phyloP scores from a whole-genome alignment of 2,113 vertebrate genomes.

The Machaerirhynchus nigripectus region DNA sequence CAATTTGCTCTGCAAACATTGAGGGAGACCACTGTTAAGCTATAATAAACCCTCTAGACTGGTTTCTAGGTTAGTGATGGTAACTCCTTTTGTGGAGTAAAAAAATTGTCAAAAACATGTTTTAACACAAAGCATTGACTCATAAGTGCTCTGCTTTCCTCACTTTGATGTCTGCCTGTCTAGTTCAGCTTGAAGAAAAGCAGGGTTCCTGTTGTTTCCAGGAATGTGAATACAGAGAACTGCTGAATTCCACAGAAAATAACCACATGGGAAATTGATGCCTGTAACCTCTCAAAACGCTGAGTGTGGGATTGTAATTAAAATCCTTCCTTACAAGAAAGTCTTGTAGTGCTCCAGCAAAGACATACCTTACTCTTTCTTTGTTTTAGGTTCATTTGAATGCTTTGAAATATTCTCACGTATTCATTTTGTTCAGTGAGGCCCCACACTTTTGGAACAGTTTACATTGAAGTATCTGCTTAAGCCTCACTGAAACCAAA shows the following conservation, averaged over 20 bases:
- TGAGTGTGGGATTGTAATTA: fast-evolving
- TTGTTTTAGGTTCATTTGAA: background rate
- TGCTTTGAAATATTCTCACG: background rate
- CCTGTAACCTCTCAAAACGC: background rate
- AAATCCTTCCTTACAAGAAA: background rate
- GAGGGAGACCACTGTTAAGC: background rate
- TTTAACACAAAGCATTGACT: background rate
- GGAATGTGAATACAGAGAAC: background rate
- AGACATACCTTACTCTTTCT: background rate
- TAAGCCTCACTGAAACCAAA: background rate
- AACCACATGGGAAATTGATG: background rate
- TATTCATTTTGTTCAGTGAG: background rate
- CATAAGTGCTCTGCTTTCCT: background rate
- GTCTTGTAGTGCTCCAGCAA: background rate
- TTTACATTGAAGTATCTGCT: background rate
- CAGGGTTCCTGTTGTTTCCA: background rate
- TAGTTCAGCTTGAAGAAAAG: background rate
- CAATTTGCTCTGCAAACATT: background rate
- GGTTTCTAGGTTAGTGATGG: background rate
- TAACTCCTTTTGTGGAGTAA: background rate
- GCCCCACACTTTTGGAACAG: background rate
- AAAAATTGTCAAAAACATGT: background rate
- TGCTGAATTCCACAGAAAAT: background rate
- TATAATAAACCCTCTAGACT: background rate
- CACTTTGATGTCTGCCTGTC: background rate